These are phyloP conservation scores for Dasypus novemcinctus DNA, from an alignment of 2,113 vertebrate genomes.

Conservation along the genomic window DNA sequence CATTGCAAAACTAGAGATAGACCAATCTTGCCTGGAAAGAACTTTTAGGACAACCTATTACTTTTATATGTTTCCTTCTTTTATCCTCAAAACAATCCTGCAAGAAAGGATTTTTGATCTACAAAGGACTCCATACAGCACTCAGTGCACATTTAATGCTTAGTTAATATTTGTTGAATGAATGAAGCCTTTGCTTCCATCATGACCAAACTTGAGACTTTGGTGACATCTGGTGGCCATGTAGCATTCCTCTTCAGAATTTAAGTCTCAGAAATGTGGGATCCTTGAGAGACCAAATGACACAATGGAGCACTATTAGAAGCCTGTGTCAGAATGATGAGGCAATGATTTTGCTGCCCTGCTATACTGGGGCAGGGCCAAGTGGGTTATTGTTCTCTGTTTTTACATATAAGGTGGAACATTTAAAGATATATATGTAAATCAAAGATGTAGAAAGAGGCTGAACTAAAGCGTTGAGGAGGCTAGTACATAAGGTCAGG, in stretches of 20 bases:
- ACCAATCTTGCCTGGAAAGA: background rate
- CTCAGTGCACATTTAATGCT: background rate
- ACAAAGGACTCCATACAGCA: background rate
- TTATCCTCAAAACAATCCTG: background rate
- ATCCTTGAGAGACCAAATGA: background rate
- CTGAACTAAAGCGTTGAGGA: background rate
- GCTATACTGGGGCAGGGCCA: background rate
- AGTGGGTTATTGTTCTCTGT: background rate
- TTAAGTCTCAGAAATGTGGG: background rate
- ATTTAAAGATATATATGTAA: background rate
- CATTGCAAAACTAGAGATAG: background rate
- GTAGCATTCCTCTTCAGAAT: background rate
- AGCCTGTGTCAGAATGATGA: background rate
- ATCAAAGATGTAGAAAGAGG: background rate
- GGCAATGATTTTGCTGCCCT: background rate
- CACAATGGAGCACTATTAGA: background rate
- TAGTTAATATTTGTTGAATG: background rate
- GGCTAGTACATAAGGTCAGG: background rate
- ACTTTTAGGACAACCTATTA: background rate
- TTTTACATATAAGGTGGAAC: background rate
- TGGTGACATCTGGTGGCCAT: slow-evolving; percentile 36
- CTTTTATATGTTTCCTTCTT: background rate
- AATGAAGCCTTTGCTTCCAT: fast-evolving
- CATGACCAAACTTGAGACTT: background rate
- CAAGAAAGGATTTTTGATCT: background rate